A percentile compares a stretch with the other conserved stretches of the same genome.
Evolutionary conservation across 1,140 invertebrate genomes (phyloP).

Genomic region (Thaumetopoea pityocampa): DNA sequence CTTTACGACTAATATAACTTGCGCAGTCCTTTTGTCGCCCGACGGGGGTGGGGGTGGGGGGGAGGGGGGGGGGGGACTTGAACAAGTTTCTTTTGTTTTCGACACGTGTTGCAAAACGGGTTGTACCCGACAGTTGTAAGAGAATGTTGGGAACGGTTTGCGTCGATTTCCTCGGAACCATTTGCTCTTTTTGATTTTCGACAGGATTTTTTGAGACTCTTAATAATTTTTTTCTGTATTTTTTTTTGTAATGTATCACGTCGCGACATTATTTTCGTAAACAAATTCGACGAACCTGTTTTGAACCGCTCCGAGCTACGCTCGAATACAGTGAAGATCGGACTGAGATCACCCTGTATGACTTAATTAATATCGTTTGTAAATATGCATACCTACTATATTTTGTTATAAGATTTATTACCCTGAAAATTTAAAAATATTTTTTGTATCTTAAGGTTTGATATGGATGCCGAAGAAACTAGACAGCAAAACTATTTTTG

Average conservation of each 20-base stretch:
- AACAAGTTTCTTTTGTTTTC: slow-evolving; percentile 71
- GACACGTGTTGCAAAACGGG: slow-evolving; percentile 73
- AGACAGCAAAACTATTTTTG: too few relatives aligned
- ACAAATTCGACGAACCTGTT: slow-evolving; percentile 20
- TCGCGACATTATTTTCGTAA: slow-evolving; percentile 13
- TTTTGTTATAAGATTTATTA: too few relatives aligned
- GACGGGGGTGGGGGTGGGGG: slow-evolving; percentile 32
- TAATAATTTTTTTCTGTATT: slow-evolving; percentile 27
- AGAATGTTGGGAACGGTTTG: slow-evolving; percentile 46
- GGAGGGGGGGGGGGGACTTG: slow-evolving; percentile 38
- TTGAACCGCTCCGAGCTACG: slow-evolving; percentile 13
- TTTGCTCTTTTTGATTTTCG: slow-evolving; percentile 37
- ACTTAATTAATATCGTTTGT: slow-evolving; percentile 20
- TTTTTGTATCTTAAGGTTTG: too few relatives aligned
- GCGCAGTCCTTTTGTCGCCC: slow-evolving; percentile 67
- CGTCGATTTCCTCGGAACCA: slow-evolving; percentile 42
- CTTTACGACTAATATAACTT: slow-evolving; percentile 73
- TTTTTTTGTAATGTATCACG: slow-evolving; percentile 18
- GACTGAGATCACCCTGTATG: slow-evolving; percentile 19
- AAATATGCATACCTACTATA: too few relatives aligned
- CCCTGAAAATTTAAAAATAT: too few relatives aligned
- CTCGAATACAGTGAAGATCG: slow-evolving; percentile 20
- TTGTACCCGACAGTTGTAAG: slow-evolving; percentile 66
- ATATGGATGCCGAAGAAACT: too few relatives aligned
- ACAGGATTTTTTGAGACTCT: slow-evolving; percentile 32